These are phyloP conservation scores for Strigamia maritima DNA, from an alignment of 2,888 invertebrate species.

Conservation along the genomic window DNA sequence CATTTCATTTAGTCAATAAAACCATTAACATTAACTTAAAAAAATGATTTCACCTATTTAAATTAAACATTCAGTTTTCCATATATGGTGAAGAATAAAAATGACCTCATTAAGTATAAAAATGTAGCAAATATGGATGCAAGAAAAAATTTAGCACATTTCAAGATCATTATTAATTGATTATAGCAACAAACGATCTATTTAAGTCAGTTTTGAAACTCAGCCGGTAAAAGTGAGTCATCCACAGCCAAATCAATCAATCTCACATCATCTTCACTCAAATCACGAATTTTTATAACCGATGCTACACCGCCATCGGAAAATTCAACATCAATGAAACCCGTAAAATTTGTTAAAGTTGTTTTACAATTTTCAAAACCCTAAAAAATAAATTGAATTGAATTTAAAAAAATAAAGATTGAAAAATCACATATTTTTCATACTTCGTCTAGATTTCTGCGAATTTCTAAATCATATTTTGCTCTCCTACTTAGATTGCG, in stretches of 20 bases:
- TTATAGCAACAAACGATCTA: too few relatives aligned
- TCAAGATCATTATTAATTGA: background rate
- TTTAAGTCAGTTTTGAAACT: background rate
- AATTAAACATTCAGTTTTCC: background rate
- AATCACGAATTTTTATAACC: background rate
- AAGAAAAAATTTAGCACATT: background rate
- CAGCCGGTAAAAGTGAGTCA: background rate
- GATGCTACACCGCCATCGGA: background rate
- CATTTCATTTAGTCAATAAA: background rate
- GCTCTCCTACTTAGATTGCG: background rate
- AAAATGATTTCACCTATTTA: background rate
- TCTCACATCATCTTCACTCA: background rate
- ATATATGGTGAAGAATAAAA: background rate
- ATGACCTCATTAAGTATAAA: background rate
- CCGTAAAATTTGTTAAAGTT: background rate
- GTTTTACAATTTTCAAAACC: slow-evolving; percentile 6
- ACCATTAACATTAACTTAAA: background rate
- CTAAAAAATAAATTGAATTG: background rate
- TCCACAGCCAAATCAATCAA: background rate
- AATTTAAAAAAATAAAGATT: background rate
- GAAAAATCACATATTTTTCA: background rate
- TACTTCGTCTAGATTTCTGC: background rate
- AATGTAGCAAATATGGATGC: background rate
- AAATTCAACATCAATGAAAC: background rate
- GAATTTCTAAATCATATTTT: background rate